Conservation (phyloP, 1,140 invertebrate genomes). For the Sycophila sp. region DNA sequence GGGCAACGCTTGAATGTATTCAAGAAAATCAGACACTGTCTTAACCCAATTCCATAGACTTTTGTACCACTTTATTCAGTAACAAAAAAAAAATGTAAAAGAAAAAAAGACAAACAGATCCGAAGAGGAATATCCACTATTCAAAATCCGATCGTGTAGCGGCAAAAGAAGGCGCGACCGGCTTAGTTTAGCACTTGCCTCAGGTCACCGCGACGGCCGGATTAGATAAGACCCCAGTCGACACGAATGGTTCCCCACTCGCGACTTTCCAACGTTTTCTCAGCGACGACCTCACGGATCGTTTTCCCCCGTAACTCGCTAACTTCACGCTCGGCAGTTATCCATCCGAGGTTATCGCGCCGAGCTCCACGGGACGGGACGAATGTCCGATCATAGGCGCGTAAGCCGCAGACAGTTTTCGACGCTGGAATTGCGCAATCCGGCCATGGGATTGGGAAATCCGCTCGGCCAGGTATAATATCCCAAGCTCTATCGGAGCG, state of each 20-base stretch:
- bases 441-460: not conserved
- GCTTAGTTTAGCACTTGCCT: slow-evolving; percentile 7
- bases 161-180: not conserved
- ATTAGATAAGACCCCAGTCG: slow-evolving; percentile 2
- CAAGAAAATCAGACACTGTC: too few species aligned
- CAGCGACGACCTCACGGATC: not conserved
- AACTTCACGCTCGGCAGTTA: not conserved
- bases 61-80: too few species aligned
- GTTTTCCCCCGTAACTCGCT: not conserved
- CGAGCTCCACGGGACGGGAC: not conserved
- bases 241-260: not conserved
- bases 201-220: too few species aligned
- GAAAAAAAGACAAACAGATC: too few species aligned
- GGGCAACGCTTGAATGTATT: too few species aligned
- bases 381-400: not conserved
- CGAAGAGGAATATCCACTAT: not conserved
- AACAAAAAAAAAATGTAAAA: too few species aligned
- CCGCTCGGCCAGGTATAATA: too few species aligned
- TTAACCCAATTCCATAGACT: too few species aligned
- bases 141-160: not conserved
- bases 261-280: not conserved
- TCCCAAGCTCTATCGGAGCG: too few species aligned
- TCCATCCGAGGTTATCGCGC: not conserved
- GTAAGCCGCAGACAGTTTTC: not conserved
- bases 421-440: not conserved